phyloP scores from a whole-genome alignment of 2,888 invertebrate species.

The Pimpla rufipes region DNA sequence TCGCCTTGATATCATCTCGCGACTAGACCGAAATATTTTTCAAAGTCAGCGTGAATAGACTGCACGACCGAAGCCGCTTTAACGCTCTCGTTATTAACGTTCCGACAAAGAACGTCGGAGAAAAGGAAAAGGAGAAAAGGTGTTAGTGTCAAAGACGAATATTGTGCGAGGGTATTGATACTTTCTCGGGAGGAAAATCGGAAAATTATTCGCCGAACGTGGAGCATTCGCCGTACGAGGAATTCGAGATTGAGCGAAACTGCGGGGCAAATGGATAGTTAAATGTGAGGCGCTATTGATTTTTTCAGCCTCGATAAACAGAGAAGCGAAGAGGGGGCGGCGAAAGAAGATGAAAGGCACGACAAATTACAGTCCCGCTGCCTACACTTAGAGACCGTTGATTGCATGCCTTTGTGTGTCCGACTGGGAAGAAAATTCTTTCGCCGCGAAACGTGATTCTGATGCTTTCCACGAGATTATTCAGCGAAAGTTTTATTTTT shows the following conservation, averaged over 20 bases:
- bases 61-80: not conserved
- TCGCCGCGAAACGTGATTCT: constrained; percentile 7
- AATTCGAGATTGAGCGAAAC: constrained; percentile 57
- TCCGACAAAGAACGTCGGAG: not conserved
- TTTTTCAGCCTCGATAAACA: constrained; percentile 77
- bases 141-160: not conserved
- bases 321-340: constrained; percentile 61
- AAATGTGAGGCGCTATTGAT: constrained; percentile 75
- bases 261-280: constrained; percentile 65
- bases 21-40: not conserved
- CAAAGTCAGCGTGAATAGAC: not conserved
- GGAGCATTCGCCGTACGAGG: not conserved
- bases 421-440: constrained; percentile 42
- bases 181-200: not conserved
- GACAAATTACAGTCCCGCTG: constrained; percentile 72
- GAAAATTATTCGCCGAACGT: not conserved
- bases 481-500: not conserved
- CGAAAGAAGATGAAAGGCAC: constrained; percentile 74
- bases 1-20: too few relatives aligned
- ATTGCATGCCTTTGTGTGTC: constrained; percentile 71
- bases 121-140: not conserved
- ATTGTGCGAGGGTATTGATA: not conserved
- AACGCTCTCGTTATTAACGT: not conserved
- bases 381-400: constrained; percentile 67
- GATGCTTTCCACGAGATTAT: constrained; percentile 18